Evolutionary conservation across 2,113 vertebrate species (phyloP).

Genomic region (Macaca fascicularis): DNA sequence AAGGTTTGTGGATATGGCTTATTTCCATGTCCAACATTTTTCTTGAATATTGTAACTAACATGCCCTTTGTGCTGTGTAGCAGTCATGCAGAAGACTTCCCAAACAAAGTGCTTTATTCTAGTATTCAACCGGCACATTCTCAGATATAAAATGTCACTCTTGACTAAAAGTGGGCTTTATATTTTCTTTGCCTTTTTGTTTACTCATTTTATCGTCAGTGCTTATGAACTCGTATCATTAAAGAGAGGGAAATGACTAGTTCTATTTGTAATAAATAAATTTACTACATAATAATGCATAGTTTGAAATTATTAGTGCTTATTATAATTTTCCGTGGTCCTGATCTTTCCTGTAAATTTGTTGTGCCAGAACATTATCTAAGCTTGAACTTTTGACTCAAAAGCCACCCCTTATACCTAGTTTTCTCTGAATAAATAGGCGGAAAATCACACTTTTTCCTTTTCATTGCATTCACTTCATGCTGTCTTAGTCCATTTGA

Average conservation of each 20-base stretch:
- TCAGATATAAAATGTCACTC: neutral
- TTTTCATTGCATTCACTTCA: neutral
- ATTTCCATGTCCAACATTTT: neutral
- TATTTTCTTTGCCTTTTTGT: neutral
- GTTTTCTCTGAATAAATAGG: neutral
- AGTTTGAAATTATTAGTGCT: neutral
- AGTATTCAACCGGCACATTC: neutral
- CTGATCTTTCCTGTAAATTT: neutral
- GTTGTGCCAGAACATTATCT: neutral
- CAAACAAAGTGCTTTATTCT: neutral
- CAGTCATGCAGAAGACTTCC: neutral
- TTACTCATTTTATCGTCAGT: neutral
- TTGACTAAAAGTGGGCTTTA: neutral
- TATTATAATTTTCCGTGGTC: neutral
- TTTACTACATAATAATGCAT: neutral
- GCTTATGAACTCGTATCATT: neutral
- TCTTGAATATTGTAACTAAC: neutral
- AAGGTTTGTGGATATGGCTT: slow-evolving; percentile 12
- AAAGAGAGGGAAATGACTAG: neutral
- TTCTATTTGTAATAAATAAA: neutral
- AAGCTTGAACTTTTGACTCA: neutral
- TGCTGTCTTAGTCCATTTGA: neutral
- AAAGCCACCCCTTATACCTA: fast-evolving
- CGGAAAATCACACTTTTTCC: neutral
- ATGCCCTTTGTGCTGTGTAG: neutral